phyloP scores from a whole-genome alignment of 2,797 vertebrate species.

The Poeciliopsis paucimaculata region DNA sequence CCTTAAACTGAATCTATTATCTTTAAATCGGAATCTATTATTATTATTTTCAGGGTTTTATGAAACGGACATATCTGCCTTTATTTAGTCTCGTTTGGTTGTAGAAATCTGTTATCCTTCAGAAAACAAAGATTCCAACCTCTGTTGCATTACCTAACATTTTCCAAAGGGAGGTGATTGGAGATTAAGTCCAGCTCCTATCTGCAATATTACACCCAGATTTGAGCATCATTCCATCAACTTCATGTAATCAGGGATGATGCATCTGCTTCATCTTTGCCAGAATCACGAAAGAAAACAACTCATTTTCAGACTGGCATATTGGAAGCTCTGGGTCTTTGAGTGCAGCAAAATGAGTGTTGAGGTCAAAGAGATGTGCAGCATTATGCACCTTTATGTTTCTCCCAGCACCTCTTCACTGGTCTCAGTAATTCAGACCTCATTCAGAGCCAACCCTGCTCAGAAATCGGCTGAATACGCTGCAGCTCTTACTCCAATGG shows the following conservation, averaged over 20 bases:
- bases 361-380: constrained; percentile 21
- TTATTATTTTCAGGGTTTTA: too few species aligned
- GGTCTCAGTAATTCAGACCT: neutral
- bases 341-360: neutral
- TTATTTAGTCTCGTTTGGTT: neutral
- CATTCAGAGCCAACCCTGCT: neutral
- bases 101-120: neutral
- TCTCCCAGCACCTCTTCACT: constrained; percentile 4
- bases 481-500: constrained; percentile 29
- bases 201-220: neutral
- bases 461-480: constrained; percentile 7
- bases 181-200: constrained; percentile 12
- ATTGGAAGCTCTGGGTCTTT: neutral
- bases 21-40: neutral
- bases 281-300: neutral
- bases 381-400: constrained; percentile 15
- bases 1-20: constrained; percentile 10
- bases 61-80: neutral
- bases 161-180: constrained; percentile 54
- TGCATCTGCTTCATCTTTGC: neutral
- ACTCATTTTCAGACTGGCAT: neutral
- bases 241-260: neutral
- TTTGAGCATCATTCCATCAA: neutral
- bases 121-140: neutral
- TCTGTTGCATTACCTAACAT: constrained; percentile 52